These are phyloP conservation scores for Drosophila monieri DNA, from an alignment of 2,888 invertebrate genomes.

Conservation along the genomic window DNA sequence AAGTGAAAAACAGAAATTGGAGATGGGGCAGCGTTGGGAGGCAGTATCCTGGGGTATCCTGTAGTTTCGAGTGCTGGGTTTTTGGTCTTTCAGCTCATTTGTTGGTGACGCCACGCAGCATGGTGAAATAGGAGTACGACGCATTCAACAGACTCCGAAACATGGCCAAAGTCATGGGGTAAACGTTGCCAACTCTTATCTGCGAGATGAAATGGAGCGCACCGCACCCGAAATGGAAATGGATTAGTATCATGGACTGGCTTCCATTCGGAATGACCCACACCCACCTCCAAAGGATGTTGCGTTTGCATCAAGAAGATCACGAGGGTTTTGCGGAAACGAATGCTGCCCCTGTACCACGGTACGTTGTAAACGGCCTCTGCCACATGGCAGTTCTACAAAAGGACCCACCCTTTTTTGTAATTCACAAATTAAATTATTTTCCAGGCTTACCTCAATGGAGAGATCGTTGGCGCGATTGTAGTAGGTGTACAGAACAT, in stretches of 20 bases:
- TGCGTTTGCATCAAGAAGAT: conserved; percentile 79
- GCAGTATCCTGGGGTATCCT: not conserved
- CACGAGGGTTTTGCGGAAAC: conserved; percentile 70
- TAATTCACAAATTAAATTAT: not conserved
- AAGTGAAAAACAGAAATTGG: conserved; percentile 8
- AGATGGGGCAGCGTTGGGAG: not conserved
- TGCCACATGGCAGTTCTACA: conserved; percentile 75
- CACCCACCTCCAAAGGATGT: conserved; percentile 75
- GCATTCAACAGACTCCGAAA: conserved; percentile 81
- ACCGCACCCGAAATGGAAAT: conserved; percentile 58
- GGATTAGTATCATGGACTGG: conserved; percentile 64
- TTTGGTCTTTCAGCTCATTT: conserved; percentile 73
- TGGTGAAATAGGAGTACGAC: conserved; percentile 81
- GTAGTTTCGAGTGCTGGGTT: conserved; percentile 22
- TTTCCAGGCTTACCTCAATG: conserved; percentile 66
- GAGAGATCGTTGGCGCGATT: conserved; percentile 81
- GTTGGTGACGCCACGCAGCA: conserved; percentile 77
- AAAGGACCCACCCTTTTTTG: not conserved
- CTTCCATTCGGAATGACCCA: conserved; percentile 37
- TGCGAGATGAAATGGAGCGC: conserved; percentile 67
- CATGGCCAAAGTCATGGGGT: conserved; percentile 75
- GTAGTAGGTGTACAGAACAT: conserved; percentile 81
- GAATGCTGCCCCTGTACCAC: conserved; percentile 74
- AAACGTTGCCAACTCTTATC: conserved; percentile 70
- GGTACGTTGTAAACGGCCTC: conserved; percentile 79